Conservation (phyloP, 2,113 vertebrate species). For the Gymnorhina tibicen region DNA sequence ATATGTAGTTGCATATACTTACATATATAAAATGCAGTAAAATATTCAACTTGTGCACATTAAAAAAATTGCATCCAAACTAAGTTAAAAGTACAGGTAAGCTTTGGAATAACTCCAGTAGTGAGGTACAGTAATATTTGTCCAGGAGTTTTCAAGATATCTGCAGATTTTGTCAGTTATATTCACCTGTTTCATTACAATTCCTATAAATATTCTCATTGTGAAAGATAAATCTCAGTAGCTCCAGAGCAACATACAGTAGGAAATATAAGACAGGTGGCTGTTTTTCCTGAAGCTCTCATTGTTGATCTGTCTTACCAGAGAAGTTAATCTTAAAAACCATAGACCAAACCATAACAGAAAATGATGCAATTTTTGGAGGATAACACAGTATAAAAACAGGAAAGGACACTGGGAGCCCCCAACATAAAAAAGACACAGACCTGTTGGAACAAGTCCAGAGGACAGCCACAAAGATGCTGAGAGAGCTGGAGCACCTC, state of each 20-base stretch:
- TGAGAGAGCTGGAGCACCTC: neutral
- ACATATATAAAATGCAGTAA: neutral
- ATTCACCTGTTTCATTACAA: neutral
- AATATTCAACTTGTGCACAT: neutral
- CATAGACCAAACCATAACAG: neutral
- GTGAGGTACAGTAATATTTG: neutral
- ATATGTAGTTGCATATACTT: neutral
- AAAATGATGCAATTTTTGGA: neutral
- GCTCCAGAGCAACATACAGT: neutral
- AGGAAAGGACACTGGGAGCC: neutral
- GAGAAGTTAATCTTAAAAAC: neutral
- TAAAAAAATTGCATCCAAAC: neutral
- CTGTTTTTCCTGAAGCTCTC: neutral
- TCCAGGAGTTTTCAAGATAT: neutral
- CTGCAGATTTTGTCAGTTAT: neutral
- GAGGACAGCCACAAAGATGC: neutral
- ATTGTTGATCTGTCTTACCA: neutral
- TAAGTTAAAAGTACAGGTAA: neutral
- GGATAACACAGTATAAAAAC: neutral
- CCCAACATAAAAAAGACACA: neutral
- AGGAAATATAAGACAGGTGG: neutral
- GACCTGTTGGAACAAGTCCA: neutral
- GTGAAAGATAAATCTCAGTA: neutral
- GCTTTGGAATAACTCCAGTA: neutral
- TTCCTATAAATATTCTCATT: neutral